These are phyloP conservation scores for Acheta domesticus DNA, from an alignment of 2,888 invertebrate species.

Conservation along the genomic window DNA sequence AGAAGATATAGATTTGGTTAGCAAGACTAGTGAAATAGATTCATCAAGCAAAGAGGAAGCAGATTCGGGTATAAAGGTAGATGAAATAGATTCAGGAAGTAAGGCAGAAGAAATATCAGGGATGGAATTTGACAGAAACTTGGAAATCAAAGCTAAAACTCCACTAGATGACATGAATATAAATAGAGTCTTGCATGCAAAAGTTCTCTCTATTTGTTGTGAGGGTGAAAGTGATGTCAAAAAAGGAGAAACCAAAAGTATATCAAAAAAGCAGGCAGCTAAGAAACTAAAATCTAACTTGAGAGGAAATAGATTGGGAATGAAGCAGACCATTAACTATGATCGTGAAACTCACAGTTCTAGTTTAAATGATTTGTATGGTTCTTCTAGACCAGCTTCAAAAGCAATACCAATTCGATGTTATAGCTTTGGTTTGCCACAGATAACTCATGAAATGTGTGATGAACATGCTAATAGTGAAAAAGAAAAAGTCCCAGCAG, in stretches of 20 bases:
- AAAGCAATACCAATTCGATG: constrained; percentile 56
- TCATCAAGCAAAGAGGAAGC: neutral
- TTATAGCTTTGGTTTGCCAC: constrained; percentile 50
- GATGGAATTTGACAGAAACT: neutral
- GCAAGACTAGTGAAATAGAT: neutral
- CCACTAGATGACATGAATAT: constrained; percentile 67
- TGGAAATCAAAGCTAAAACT: constrained; percentile 52
- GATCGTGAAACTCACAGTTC: constrained; percentile 29
- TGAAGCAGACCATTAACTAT: constrained; percentile 19
- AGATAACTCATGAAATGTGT: constrained; percentile 43
- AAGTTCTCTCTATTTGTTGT: constrained; percentile 70
- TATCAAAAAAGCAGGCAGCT: neutral
- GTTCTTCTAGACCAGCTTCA: neutral
- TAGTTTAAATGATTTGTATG: constrained; percentile 33
- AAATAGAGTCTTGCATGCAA: constrained; percentile 64
- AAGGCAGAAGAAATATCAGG: constrained; percentile 38
- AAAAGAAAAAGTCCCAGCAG: constrained; percentile 19
- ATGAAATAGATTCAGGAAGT: neutral
- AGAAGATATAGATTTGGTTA: constrained; percentile 6
- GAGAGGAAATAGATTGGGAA: constrained; percentile 24
- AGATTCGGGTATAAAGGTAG: neutral
- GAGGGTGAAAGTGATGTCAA: constrained; percentile 43
- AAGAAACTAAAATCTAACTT: constrained; percentile 29
- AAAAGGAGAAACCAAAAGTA: neutral
- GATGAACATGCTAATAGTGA: constrained; percentile 39